phyloP scores from a whole-genome alignment of 2,113 vertebrate species.

The Gallinago media region DNA sequence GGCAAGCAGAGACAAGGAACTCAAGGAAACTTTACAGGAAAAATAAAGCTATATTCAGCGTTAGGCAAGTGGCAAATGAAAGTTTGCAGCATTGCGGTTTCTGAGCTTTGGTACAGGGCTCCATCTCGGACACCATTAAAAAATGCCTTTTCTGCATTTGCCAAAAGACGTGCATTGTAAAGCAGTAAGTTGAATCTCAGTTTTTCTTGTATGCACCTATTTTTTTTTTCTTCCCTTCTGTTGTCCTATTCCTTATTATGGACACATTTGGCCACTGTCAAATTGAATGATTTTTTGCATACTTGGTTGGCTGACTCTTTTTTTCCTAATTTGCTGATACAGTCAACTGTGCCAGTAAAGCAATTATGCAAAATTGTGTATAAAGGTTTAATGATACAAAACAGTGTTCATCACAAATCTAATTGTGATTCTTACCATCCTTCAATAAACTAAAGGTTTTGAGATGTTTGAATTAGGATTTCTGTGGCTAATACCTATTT shows the following conservation, averaged over 20 bases:
- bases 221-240: neutral
- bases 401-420: constrained; percentile 39
- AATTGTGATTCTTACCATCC: constrained; percentile 33
- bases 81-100: neutral
- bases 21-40: neutral
- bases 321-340: constrained; percentile 26
- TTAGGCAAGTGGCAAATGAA: constrained; percentile 4
- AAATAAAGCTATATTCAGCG: neutral
- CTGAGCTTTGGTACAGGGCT: neutral
- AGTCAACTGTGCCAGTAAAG: constrained; percentile 48
- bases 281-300: constrained; percentile 32
- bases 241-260: neutral
- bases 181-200: neutral
- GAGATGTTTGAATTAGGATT: neutral
- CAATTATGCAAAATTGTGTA: constrained; percentile 44
- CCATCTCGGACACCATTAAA: neutral
- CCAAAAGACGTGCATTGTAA: neutral
- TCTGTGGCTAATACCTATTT: neutral
- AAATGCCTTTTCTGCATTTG: neutral
- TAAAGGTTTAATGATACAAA: constrained; percentile 61
- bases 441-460: neutral
- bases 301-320: constrained; percentile 16
- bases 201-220: neutral
- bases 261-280: constrained; percentile 26
- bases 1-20: neutral